Percentiles rank a stretch among this genome's conserved stretches.
phyloP scores from a whole-genome alignment of 2,113 vertebrate species.

The Ochotona princeps region DNA sequence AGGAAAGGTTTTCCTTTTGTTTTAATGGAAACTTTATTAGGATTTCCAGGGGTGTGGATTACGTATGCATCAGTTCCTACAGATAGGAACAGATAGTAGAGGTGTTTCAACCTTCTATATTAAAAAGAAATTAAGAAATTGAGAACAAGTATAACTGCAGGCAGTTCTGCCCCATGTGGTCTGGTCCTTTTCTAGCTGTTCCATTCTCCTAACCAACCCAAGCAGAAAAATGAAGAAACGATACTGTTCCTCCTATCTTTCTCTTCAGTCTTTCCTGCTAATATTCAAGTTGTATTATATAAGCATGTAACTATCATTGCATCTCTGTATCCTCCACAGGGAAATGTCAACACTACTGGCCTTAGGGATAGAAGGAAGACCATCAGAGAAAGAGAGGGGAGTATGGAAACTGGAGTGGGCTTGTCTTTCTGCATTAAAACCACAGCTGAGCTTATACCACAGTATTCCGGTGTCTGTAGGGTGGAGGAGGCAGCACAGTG shows the following conservation, averaged over 20 bases:
- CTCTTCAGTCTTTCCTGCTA: constrained; percentile 77
- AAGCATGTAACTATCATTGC: constrained; percentile 68
- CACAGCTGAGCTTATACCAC: constrained; percentile 91
- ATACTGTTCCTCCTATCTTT: constrained; percentile 58
- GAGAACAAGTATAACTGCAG: constrained; percentile 68
- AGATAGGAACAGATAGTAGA: constrained; percentile 70
- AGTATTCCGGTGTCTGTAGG: constrained; percentile 98
- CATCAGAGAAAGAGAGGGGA: constrained; percentile 68
- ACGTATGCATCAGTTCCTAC: constrained; percentile 65
- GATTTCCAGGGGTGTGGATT: constrained; percentile 79
- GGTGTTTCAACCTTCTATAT: constrained; percentile 52
- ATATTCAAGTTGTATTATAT: constrained; percentile 75
- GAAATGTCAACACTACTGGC: constrained; percentile 84
- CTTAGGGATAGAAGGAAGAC: constrained; percentile 83
- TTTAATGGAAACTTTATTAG: constrained; percentile 71
- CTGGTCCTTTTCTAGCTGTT: constrained; percentile 63
- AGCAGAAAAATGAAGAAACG: constrained; percentile 72
- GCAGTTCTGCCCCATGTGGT: constrained; percentile 53
- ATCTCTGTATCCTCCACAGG: constrained; percentile 72
- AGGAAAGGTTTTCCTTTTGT: constrained; percentile 80
- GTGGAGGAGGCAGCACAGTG: constrained; percentile 95
- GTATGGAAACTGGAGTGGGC: constrained; percentile 61
- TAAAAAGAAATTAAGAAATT: background rate
- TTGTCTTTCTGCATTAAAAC: constrained; percentile 68
- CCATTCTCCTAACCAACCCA: constrained; percentile 32